Percentiles rank a stretch among this genome's conserved stretches.
Evolutionary conservation across 2,113 vertebrate genomes (phyloP).

Genomic region (Apeltes quadracus): DNA sequence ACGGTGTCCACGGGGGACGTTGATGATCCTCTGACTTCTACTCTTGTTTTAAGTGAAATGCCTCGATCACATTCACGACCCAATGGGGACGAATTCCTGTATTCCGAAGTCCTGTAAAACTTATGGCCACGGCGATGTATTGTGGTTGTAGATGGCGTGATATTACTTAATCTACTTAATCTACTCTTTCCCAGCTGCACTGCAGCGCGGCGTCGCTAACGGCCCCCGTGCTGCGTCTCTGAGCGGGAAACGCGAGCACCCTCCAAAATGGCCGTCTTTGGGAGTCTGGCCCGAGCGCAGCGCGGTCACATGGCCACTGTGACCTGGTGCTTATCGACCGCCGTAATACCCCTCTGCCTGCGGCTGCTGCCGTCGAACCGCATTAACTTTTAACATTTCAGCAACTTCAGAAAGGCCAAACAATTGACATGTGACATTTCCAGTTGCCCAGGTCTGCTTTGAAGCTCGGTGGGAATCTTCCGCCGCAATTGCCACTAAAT

Average conservation of each 20-base stretch:
- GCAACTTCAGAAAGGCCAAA: conserved; percentile 30
- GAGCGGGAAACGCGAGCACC: conserved; percentile 21
- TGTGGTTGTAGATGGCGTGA: conserved; percentile 30
- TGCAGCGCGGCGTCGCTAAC: conserved; percentile 29
- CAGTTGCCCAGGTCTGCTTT: conserved; percentile 24
- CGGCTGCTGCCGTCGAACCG: conserved; percentile 15
- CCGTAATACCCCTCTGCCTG: background rate
- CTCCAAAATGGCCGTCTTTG: conserved; percentile 33
- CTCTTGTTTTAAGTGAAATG: background rate
- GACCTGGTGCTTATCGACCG: conserved; percentile 20
- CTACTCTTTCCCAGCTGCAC: too few relatives aligned
- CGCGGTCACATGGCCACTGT: conserved; percentile 9
- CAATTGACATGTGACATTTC: conserved; percentile 30
- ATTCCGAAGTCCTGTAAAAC: background rate
- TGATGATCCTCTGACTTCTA: background rate
- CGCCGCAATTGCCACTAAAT: conserved; percentile 25
- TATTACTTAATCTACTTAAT: conserved; percentile 51
- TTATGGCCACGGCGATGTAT: conserved; percentile 29
- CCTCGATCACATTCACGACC: background rate
- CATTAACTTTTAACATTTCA: conserved; percentile 12
- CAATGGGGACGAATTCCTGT: background rate
- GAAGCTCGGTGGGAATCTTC: conserved; percentile 44
- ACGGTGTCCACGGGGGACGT: background rate
- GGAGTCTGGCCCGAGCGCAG: conserved; percentile 9
- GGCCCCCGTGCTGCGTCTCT: conserved; percentile 35